Conservation (phyloP, 2,797 vertebrate genomes). For the Lagorchestes hirsutus region DNA sequence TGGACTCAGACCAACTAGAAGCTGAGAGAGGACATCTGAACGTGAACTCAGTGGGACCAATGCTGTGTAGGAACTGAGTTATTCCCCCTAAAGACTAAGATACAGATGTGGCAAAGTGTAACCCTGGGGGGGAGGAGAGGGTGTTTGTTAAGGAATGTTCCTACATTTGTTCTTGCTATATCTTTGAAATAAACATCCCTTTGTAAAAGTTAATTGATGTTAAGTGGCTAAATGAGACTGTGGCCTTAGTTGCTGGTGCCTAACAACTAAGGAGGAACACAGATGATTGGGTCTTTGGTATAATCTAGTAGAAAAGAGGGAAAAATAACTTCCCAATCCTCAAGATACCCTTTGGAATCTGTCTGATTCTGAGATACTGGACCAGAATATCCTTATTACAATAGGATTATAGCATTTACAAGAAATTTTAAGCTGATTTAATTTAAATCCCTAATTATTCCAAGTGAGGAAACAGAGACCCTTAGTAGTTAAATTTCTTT, state of each 20-base stretch:
- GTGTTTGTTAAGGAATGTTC: not conserved
- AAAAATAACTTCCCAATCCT: not conserved
- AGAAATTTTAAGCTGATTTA: not conserved
- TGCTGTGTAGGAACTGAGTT: not conserved
- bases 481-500: not conserved
- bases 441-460: not conserved
- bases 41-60: not conserved
- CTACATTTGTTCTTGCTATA: constrained; percentile 7
- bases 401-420: not conserved
- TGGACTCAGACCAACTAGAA: not conserved
- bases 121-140: not conserved
- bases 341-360: not conserved
- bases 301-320: not conserved
- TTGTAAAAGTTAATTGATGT: not conserved
- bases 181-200: constrained; percentile 1
- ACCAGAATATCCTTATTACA: not conserved
- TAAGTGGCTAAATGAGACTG: not conserved
- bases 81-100: not conserved
- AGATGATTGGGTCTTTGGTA: not conserved
- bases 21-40: constrained; percentile 1
- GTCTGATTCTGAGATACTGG: not conserved
- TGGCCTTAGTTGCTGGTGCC: not conserved
- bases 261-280: not conserved
- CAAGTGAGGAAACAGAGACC: not conserved
- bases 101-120: not conserved